phyloP scores from a whole-genome alignment of 2,797 vertebrate genomes.

The Petrocephalus schoutedeni region DNA sequence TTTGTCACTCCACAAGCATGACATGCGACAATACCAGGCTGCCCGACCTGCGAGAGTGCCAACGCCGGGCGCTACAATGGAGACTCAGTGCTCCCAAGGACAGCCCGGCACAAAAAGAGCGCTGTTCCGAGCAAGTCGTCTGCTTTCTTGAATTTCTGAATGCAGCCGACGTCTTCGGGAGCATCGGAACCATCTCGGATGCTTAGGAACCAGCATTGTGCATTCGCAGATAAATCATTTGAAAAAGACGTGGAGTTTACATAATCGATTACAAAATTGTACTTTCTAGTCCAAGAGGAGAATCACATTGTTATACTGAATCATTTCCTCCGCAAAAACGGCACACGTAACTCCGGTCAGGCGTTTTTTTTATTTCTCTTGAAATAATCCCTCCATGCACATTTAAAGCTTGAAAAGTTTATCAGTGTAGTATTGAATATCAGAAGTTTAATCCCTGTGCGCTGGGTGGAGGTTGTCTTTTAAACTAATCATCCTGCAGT shows the following conservation, averaged over 20 bases:
- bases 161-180: not conserved
- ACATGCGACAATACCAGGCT: constrained; percentile 45
- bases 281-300: not conserved
- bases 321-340: not conserved
- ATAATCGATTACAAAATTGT: not conserved
- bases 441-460: not conserved
- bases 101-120: constrained; percentile 47
- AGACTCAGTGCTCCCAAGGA: constrained; percentile 39
- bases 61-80: constrained; percentile 52
- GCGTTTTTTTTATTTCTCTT: not conserved
- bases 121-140: constrained; percentile 51
- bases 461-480: not conserved
- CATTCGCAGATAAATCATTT: not conserved
- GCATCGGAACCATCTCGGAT: not conserved
- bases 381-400: not conserved
- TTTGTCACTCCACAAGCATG: not conserved
- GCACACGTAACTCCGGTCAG: not conserved
- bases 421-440: not conserved
- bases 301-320: not conserved
- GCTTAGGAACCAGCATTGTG: not conserved
- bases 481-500: not conserved
- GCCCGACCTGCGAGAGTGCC: constrained; percentile 49
- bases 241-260: not conserved
- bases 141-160: not conserved
- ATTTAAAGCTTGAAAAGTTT: not conserved